These are phyloP conservation scores for Drosophila paulistorum DNA, from an alignment of 1,140 invertebrate species.

Conservation along the genomic window DNA sequence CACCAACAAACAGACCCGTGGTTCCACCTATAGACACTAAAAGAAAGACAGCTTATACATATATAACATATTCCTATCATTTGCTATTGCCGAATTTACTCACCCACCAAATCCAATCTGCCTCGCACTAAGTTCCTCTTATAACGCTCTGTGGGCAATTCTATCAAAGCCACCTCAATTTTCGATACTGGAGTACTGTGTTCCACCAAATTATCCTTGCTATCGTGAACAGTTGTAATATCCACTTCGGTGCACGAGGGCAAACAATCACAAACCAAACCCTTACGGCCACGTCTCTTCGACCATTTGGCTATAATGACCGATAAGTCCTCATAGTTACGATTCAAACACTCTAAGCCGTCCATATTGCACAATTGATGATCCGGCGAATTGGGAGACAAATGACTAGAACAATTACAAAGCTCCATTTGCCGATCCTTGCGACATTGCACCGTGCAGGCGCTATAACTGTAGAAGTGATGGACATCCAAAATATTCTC, in stretches of 20 bases:
- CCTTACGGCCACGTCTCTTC: constrained; percentile 72
- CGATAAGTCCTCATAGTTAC: constrained; percentile 85
- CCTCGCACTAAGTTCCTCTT: constrained; percentile 86
- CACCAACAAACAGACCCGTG: constrained; percentile 86
- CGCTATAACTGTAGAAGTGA: constrained; percentile 87
- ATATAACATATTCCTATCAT: too few species aligned
- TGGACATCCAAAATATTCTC: constrained; percentile 87
- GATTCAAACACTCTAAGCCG: constrained; percentile 85
- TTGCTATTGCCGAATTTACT: constrained; percentile 35
- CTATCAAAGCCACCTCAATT: constrained; percentile 84
- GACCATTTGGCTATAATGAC: constrained; percentile 85
- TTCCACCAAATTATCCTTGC: constrained; percentile 81
- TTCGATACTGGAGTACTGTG: constrained; percentile 79
- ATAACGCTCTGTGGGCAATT: constrained; percentile 85
- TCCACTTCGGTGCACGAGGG: constrained; percentile 87
- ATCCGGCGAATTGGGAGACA: constrained; percentile 85
- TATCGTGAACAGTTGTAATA: constrained; percentile 85
- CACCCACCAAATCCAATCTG: constrained; percentile 86
- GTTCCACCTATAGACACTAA: constrained; percentile 87
- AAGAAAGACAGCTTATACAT: not conserved
- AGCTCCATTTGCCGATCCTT: constrained; percentile 85
- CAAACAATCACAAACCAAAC: constrained; percentile 86
- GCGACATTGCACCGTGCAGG: constrained; percentile 88
- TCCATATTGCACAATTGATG: constrained; percentile 85
- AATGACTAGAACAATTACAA: constrained; percentile 88